Evolutionary conservation across 2,113 vertebrate species (phyloP), one percentile per base, ranked within the genome.

Genomic region (Sturnira hondurensis): DNA sequence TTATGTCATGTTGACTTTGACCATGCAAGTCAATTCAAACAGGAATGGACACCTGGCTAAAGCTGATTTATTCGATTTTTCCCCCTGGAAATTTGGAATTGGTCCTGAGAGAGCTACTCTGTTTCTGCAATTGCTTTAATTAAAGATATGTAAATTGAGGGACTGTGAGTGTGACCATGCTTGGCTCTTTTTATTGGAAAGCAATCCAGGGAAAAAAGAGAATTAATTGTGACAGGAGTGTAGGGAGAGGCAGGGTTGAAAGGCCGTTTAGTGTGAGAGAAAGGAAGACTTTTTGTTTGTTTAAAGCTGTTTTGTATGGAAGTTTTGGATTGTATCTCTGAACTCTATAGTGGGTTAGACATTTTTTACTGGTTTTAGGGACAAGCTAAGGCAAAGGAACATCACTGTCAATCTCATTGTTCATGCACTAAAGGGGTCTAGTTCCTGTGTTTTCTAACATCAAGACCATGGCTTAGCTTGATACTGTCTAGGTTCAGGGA

Each of bases 81-180:
- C 36, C 45, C 67, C 61, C 92, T 89, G 61, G 19, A 50, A 76
- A 94, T 61, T 89, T 95, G 83, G 67, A 95, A 86, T 95, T 88
- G n/a, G 12, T 93, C 38, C 65, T 90, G 50, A 92, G 50, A 88
- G 65, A 94, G 28, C 58, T 45, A 65, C 47, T 80, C 20, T 24
- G 19, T 83, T 90, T 89, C 73, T 91, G 33, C 31, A 61, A 93
- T 54, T 19, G n/a, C 47, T 89, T 93, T 91, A 91, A 95, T 89
- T 95, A 86, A 95, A 94, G 83, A 93, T 67, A 81, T 38, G 19
- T 80, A 65, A 80, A 67, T 96, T 92, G 43, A 91, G 70, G 22
- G 45, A 89, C 56, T 70, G 38, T 94, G 45, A 80, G 50, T 73
- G 65, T 87, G 56, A 47, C 61, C 47, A 38, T 54, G 36, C 67